Base-by-base conservation (phyloP, 2,113 vertebrate species). In the Vulpes lagopus region DNA sequence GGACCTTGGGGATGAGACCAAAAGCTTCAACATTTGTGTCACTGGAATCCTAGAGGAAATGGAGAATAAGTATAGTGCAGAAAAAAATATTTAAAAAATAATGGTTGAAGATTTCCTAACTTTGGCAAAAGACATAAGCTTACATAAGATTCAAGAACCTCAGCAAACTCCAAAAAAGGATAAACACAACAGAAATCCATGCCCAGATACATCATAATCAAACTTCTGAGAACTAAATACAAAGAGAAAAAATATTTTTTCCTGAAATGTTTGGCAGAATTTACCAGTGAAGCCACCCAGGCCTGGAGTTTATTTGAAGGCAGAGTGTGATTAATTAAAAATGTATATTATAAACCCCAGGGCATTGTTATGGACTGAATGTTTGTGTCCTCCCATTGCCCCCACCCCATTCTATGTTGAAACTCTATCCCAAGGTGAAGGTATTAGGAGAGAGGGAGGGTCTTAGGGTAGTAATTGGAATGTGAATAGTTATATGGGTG, bases 291-390 rank as follows among this genome's bases (percentile, higher is more conserved):
- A 88, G 49, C 35, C 55, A 49, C 71, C 51, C 11, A 94, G 62
- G 59, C 19, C 30, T 85, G 19, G 67, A 87, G 80, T 35, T 79
- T 73, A 82, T 76, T 71, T 97, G 49, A 90, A 85, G 65, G 38
- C 67, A 71, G 74, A 93, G 79, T 27, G 25, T 94, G 57, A 73
- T 64, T n/a, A 69, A 71, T 84, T 85, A 38, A 92, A 92, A 89
- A 25, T 35, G 20, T 15, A 78, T 43, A 64, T 23, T 83, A 2
- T 73, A 69, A 88, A 43, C 25, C 8, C 30, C 27, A 86, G 38
- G 38, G 55, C 84, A 60, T 30, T 17, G 23, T 17, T 35, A 88
- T 2, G n/a, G 22, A n/a, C 53, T 51, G 11, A 81, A 82, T 73
- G 64, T 43, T 30, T 71, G 38, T 12, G 32, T 25, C 3, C 5